Evolutionary conservation across 2,113 vertebrate genomes (phyloP).

Genomic region (Scomber scombrus): DNA sequence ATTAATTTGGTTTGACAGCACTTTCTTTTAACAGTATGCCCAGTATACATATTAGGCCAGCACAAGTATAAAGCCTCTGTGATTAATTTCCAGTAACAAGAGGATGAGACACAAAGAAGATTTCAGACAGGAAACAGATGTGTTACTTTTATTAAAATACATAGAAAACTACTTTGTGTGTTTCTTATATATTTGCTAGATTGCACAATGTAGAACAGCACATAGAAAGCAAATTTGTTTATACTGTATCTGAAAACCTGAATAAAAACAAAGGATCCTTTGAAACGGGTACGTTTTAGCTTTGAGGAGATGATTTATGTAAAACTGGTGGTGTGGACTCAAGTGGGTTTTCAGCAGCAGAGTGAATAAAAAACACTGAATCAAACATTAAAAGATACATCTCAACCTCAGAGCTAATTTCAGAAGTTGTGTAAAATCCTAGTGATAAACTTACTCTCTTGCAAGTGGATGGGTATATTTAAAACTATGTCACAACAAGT

Average conservation of each 20-base stretch:
- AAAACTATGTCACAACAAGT: slow-evolving; percentile 65
- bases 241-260: slow-evolving; percentile 71
- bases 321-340: slow-evolving; percentile 46
- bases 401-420: slow-evolving; percentile 65
- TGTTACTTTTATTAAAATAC: slow-evolving; percentile 91
- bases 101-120: slow-evolving; percentile 80
- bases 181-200: slow-evolving; percentile 81
- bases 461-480: slow-evolving; percentile 55
- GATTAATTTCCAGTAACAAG: slow-evolving; percentile 63
- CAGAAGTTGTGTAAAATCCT: slow-evolving; percentile 75
- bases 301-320: slow-evolving; percentile 54
- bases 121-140: slow-evolving; percentile 85
- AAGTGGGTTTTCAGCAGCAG: slow-evolving; percentile 64
- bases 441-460: slow-evolving; percentile 68
- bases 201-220: slow-evolving; percentile 85
- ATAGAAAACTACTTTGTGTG: slow-evolving; percentile 89
- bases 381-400: slow-evolving; percentile 68
- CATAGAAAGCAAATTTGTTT: slow-evolving; percentile 78
- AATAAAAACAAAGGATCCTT: slow-evolving; percentile 66
- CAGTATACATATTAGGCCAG: slow-evolving; percentile 37
- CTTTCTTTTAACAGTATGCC: slow-evolving; percentile 63
- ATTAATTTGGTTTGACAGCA: slow-evolving; percentile 47
- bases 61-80: slow-evolving; percentile 32
- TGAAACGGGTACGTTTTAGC: slow-evolving; percentile 50
- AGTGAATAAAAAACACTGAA: slow-evolving; percentile 60